These are phyloP conservation scores for Hemistola chrysoprasaria DNA, from an alignment of 2,888 invertebrate species.

Conservation along the genomic window DNA sequence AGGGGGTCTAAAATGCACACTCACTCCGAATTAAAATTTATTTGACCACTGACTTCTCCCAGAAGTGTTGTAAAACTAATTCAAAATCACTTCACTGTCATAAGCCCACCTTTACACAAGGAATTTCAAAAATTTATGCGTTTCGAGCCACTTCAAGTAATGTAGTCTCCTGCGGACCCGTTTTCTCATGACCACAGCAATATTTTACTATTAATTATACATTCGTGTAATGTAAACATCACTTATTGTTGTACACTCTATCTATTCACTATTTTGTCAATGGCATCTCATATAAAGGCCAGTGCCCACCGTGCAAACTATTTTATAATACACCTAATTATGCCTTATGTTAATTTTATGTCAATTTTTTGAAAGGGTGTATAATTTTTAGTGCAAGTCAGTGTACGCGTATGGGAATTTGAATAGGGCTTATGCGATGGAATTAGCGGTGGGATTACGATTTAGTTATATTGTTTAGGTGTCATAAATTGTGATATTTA, in stretches of 20 bases:
- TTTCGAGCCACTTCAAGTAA: slow-evolving; percentile 35
- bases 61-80: slow-evolving; percentile 33
- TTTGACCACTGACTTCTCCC: slow-evolving; percentile 20
- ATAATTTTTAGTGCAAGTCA: slow-evolving; percentile 55
- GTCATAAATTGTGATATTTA: slow-evolving; percentile 41
- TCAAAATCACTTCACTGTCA: slow-evolving; percentile 28
- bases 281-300: slow-evolving; percentile 44
- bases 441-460: slow-evolving; percentile 52
- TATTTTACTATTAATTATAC: slow-evolving; percentile 77
- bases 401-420: slow-evolving; percentile 62
- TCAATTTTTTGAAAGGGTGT: slow-evolving; percentile 58
- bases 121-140: slow-evolving; percentile 29
- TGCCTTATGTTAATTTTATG: slow-evolving; percentile 75
- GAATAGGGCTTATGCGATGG: slow-evolving; percentile 60
- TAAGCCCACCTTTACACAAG: slow-evolving; percentile 18
- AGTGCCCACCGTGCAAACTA: slow-evolving; percentile 72
- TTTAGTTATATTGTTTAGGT: slow-evolving; percentile 34
- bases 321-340: slow-evolving; percentile 74
- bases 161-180: slow-evolving; percentile 54
- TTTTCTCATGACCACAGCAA: slow-evolving; percentile 73
- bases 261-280: slow-evolving; percentile 52
- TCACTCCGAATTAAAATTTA: slow-evolving; percentile 19
- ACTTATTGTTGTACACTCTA: slow-evolving; percentile 47
- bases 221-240: slow-evolving; percentile 78
- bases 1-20: slow-evolving; percentile 19